A percentile compares a stretch with the other conserved stretches of the same genome.
Conservation (phyloP, 1,140 invertebrate genomes). For the Plutomurus gul region DNA sequence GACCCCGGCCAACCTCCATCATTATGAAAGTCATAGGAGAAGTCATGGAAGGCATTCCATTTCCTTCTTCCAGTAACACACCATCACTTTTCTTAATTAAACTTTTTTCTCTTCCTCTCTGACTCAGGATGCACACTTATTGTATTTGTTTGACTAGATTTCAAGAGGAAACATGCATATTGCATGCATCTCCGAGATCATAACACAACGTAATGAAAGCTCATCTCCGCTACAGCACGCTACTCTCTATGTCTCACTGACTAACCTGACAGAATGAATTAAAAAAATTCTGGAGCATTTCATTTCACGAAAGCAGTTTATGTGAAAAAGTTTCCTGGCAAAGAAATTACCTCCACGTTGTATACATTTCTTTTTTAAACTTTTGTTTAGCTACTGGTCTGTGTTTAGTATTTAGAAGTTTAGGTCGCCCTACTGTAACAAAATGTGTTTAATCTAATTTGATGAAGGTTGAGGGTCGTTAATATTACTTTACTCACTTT, state of each 20-base stretch:
- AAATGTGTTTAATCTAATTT: too few relatives aligned
- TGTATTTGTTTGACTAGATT: background rate
- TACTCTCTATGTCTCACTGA: background rate
- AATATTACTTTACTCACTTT: too few relatives aligned
- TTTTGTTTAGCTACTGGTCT: background rate
- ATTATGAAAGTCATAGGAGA: slow-evolving; percentile 17
- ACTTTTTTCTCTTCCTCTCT: slow-evolving; percentile 32
- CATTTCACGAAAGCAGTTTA: slow-evolving; percentile 11
- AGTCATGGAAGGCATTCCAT: slow-evolving; percentile 16
- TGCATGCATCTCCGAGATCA: background rate
- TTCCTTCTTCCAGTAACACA: slow-evolving; percentile 31
- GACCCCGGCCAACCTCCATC: background rate
- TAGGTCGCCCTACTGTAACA: too few relatives aligned
- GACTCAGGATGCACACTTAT: background rate
- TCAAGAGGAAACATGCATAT: background rate
- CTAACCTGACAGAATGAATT: slow-evolving; percentile 23
- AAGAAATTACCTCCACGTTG: slow-evolving; percentile 19
- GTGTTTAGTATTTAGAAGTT: too few relatives aligned
- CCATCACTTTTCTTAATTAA: slow-evolving; percentile 41
- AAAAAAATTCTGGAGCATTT: slow-evolving; percentile 17
- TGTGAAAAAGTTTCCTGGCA: slow-evolving; percentile 13
- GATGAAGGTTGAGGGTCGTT: too few relatives aligned
- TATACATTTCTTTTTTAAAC: slow-evolving; percentile 6
- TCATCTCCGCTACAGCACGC: background rate
- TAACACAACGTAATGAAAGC: background rate